Evolutionary conservation across 2,113 vertebrate genomes (phyloP), one percentile per base, ranked within the genome.

Genomic region (Marcusenius ussheri): DNA sequence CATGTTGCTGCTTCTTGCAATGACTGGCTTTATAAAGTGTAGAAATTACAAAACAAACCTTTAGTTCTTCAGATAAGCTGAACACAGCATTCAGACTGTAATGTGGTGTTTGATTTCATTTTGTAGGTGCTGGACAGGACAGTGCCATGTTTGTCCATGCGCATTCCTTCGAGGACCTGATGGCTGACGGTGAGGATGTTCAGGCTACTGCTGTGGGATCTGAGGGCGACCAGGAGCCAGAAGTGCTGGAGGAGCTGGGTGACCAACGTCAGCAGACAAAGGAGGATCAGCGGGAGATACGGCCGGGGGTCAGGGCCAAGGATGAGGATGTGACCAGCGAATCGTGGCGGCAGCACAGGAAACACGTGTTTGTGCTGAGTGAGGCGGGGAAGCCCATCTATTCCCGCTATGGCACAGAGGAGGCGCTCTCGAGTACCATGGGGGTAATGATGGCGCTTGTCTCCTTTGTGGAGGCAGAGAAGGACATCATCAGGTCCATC

Each of bases 381-480:
- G 98, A 99, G 90, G 98, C 98, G 0, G 98, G 98, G 87, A 99
- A 99, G 94, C 98, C 98, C 0, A 98, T 99, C 91, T 99, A 99
- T 90, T 98, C 97, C 24, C 98, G 98, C 91, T 99, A 99, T 0
- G 98, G 97, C 90, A 98, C 97, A 0, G 98, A 99, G 94, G 98
- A 99, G 93, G 98, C 97, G 0, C 96, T 99, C 70, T 99, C 98
- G 91, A 98, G 97, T 95, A 98, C 97, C 90, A 98, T 98, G 96
- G 98, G 98, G 0, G 98, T 99, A 90, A 99, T 99, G 98, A 98
- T 98, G 96, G 98, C 98, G 0, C 95, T 99, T 0, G 98, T 99
- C 45, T 99, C 98, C 45, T 97, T 99, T 74, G 94, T 99, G 15
- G 98, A 99, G 92, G 97, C 97, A 0, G 96, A 97, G 89, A 98